These are phyloP conservation scores for Lucilia sericata DNA, from an alignment of 1,140 invertebrate genomes.

Conservation along the genomic window DNA sequence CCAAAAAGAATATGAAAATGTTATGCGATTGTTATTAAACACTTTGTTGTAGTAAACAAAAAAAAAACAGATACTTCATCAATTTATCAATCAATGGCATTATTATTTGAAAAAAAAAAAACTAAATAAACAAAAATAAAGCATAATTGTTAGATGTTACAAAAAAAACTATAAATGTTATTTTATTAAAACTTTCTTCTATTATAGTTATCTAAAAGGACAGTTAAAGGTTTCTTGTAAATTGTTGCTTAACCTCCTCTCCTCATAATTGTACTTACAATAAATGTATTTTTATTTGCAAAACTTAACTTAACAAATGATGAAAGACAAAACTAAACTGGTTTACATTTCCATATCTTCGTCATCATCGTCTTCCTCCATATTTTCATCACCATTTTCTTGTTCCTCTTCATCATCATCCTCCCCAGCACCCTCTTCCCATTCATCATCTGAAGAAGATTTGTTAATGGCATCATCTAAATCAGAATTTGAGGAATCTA, in stretches of 20 bases:
- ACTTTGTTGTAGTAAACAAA: conserved; percentile 23
- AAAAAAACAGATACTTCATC: background rate
- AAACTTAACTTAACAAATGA: background rate
- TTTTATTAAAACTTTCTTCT: conserved; percentile 25
- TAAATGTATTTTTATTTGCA: conserved; percentile 1
- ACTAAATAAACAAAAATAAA: conserved; percentile 11
- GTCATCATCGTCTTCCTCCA: conserved; percentile 49
- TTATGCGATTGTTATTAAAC: conserved; percentile 23
- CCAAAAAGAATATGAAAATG: background rate
- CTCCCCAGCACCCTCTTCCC: conserved; percentile 55
- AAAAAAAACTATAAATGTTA: conserved; percentile 1
- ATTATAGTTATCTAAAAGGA: background rate
- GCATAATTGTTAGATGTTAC: conserved; percentile 39
- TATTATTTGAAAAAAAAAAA: conserved; percentile 6
- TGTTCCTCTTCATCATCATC: conserved; percentile 31
- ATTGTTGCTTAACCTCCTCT: background rate
- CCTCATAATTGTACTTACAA: background rate
- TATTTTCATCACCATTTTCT: conserved; percentile 36
- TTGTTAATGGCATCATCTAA: conserved; percentile 49
- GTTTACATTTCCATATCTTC: conserved; percentile 43
- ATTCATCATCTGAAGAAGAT: conserved; percentile 63
- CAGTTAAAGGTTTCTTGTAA: too few species aligned
- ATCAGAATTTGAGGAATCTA: conserved; percentile 58
- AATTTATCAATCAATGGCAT: background rate
- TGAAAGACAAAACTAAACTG: background rate